These are phyloP conservation scores for Reinhardtius hippoglossoides DNA, from an alignment of 2,113 vertebrate genomes.

Conservation along the genomic window DNA sequence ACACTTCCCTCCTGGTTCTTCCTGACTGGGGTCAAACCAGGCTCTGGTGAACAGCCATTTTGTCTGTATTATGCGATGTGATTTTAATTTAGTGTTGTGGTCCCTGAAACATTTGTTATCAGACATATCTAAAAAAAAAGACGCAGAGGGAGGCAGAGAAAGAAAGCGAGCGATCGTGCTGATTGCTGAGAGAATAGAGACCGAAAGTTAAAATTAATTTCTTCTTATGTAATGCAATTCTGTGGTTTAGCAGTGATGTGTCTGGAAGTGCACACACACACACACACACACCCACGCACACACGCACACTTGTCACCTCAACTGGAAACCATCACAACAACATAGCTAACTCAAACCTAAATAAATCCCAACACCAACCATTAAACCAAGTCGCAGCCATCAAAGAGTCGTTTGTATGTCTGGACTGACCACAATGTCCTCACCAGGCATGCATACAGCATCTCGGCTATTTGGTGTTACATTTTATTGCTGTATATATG, in stretches of 20 bases:
- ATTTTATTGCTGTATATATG: slow-evolving; percentile 54
- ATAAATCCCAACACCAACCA: too few relatives aligned
- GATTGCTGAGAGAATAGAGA: slow-evolving; percentile 22
- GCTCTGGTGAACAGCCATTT: neutral
- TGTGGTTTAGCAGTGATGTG: slow-evolving; percentile 19
- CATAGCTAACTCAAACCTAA: too few relatives aligned
- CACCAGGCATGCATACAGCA: slow-evolving; percentile 6
- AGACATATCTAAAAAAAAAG: slow-evolving; percentile 23
- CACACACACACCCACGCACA: too few relatives aligned
- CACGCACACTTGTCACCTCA: too few relatives aligned
- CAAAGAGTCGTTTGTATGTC: too few relatives aligned
- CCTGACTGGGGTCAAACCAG: neutral
- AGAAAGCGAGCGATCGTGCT: neutral
- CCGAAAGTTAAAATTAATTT: slow-evolving; percentile 36
- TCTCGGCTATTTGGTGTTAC: slow-evolving; percentile 40
- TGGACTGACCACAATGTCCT: neutral
- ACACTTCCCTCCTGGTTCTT: neutral
- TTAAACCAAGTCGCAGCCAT: too few relatives aligned
- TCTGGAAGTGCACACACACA: neutral
- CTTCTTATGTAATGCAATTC: slow-evolving; percentile 33
- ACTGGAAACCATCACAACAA: too few relatives aligned
- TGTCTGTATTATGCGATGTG: too few relatives aligned
- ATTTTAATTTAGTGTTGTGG: neutral
- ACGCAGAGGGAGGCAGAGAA: neutral
- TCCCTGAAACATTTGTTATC: slow-evolving; percentile 14